phyloP scores from a whole-genome alignment of 53 echinoderm and acorn worm species.

The Pentamera pediparva region DNA sequence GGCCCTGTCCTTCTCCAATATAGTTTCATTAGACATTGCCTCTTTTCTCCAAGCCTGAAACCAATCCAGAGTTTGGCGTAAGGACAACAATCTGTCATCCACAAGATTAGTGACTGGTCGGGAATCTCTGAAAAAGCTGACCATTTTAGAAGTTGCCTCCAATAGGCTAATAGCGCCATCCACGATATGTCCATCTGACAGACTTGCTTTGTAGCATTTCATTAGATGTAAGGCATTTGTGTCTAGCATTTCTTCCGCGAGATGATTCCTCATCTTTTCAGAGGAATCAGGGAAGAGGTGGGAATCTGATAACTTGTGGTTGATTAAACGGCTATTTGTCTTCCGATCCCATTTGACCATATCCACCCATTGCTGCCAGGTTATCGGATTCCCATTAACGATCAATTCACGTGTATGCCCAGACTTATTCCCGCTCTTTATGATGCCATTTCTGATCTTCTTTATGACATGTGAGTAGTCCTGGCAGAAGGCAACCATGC shows the following conservation, averaged over 20 bases:
- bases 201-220: constrained; percentile 14
- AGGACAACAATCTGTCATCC: too few species aligned
- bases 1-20: not conserved
- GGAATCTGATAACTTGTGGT: constrained; percentile 1
- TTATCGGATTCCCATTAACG: not conserved
- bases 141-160: not conserved
- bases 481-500: not conserved
- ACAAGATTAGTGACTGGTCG: too few species aligned
- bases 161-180: constrained; percentile 13
- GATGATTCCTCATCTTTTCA: constrained; percentile 37
- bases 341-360: constrained; percentile 13
- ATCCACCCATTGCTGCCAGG: constrained; percentile 13
- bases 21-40: not conserved
- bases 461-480: constrained; percentile 28
- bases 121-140: not conserved
- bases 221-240: constrained; percentile 14
- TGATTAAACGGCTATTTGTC: constrained; percentile 3
- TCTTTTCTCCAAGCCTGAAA: too few species aligned
- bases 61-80: too few species aligned
- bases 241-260: constrained; percentile 24
- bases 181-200: not conserved
- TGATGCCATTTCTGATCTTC: constrained; percentile 18
- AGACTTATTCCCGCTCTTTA: constrained; percentile 7
- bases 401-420: constrained; percentile 2
- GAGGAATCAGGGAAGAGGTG: not conserved